Base-by-base conservation (phyloP, 2,113 vertebrate genomes). In the Lophotis ruficrista region DNA sequence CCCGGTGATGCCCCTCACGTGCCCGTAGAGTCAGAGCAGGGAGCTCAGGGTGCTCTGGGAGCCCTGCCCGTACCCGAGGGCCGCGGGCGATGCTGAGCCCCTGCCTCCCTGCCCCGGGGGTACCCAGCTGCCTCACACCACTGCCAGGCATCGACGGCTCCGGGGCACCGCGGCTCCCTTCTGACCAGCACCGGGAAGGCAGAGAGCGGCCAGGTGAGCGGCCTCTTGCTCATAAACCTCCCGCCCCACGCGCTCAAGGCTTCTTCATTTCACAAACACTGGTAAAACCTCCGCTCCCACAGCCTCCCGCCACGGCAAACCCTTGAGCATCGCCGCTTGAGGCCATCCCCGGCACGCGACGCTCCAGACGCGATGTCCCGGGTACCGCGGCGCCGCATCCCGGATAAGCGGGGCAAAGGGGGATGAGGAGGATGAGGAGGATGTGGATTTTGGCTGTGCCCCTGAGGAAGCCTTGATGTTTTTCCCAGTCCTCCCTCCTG, bases 321-420 rank as follows among this genome's bases (percentile, higher is more conserved):
- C 58, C 56, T 65, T 35, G 91, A 51, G 64, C 58, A 18, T 43
- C 21, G 0, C 66, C 3, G 1, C 73, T 9, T 20, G 76, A 89
- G 83, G 70, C 57, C 61, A 5, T 15, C 15, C 2, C 15, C 10
- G 14, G 51, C 15, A 2, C 0, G 0, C 1, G 10, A 30, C 83
- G 61, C 66, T 64, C 70, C 43, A 78, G 57, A 3, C 2, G 4
- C 7, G 48, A 13, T 21, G 25, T 21, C 77, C 72, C 2, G 21
- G 65, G 53, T 84, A 45, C 51, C 62, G 18, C 1, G 0, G 25
- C 3, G 3, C 82, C n/a, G 77, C 53, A n/a, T 61, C 57, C 84
- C 9, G 3, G 37, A 28, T 9, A 30, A 57, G 5, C 3, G 51
- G 69, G 33, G 30, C 10, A 31, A 21, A 58, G 9, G 5, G 41